phyloP scores from a whole-genome alignment of 2,113 vertebrate species.

The Myotis davidii region DNA sequence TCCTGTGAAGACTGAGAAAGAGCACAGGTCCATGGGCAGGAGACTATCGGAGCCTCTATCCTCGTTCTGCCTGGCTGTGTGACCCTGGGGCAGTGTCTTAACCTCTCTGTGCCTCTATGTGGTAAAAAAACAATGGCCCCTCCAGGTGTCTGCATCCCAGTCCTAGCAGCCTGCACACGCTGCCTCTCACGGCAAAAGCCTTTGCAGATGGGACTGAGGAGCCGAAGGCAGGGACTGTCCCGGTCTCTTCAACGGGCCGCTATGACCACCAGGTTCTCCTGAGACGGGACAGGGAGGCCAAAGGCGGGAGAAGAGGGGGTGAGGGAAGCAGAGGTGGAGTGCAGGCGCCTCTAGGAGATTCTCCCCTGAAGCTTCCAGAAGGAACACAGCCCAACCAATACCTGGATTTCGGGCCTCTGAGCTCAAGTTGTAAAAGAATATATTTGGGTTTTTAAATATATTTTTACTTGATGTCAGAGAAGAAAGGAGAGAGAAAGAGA shows the following conservation, averaged over 20 bases:
- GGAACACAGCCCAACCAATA: not conserved
- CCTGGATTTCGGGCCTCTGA: not conserved
- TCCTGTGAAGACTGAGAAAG: not conserved
- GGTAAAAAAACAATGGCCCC: not conserved
- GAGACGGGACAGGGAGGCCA: not conserved
- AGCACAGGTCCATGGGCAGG: not conserved
- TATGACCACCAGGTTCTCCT: not conserved
- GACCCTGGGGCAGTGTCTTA: not conserved
- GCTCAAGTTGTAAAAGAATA: rapidly evolving
- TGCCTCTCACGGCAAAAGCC: not conserved
- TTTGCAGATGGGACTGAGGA: not conserved
- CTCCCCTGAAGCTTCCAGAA: not conserved
- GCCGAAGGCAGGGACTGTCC: rapidly evolving
- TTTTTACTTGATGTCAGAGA: no score
- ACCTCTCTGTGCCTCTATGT: not conserved
- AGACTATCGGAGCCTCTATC: not conserved
- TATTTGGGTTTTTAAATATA: no score
- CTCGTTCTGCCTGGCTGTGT: not conserved
- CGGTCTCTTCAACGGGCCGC: rapidly evolving
- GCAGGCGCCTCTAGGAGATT: not conserved
- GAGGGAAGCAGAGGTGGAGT: rapidly evolving
- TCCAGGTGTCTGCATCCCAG: no score
- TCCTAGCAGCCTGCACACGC: rapidly evolving
- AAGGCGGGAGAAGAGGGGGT: not conserved
- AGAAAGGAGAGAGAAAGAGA: no score